Percentiles rank a stretch among this genome's conserved stretches.
Evolutionary conservation across 2,113 vertebrate genomes (phyloP).

Genomic region (Scomber scombrus): DNA sequence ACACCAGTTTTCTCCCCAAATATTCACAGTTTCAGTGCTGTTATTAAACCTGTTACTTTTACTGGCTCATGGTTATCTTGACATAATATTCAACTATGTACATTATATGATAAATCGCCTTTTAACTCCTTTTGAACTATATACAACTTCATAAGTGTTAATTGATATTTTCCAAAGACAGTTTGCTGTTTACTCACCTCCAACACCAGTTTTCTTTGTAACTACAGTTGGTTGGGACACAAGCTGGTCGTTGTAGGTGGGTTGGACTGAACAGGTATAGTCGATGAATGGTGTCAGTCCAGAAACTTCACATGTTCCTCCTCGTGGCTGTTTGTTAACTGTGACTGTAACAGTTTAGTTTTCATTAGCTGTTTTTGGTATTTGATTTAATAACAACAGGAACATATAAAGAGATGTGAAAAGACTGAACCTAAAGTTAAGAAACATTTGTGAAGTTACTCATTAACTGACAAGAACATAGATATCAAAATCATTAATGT

Average conservation of each 20-base stretch:
- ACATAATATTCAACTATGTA: neutral
- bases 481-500: neutral
- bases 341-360: neutral
- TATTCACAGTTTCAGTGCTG: neutral
- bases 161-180: neutral
- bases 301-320: fast-evolving
- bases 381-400: neutral
- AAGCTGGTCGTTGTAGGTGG: fast-evolving
- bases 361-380: neutral
- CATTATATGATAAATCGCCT: no score
- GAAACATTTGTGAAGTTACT: no score
- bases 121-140: no score
- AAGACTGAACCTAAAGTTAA: no score
- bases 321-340: fast-evolving
- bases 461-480: neutral
- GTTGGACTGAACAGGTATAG: neutral
- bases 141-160: no score
- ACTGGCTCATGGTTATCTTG: no score
- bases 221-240: fast-evolving
- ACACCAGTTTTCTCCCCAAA: neutral
- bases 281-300: fast-evolving
- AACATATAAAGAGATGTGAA: no score
- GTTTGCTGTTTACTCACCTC: conserved; percentile 78
- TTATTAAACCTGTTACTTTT: neutral
- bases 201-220: conserved; percentile 35